A percentile compares a stretch with the other conserved stretches of the same genome.
Conservation (phyloP, 1,140 invertebrate species). For the Sesamia nonagrioides region DNA sequence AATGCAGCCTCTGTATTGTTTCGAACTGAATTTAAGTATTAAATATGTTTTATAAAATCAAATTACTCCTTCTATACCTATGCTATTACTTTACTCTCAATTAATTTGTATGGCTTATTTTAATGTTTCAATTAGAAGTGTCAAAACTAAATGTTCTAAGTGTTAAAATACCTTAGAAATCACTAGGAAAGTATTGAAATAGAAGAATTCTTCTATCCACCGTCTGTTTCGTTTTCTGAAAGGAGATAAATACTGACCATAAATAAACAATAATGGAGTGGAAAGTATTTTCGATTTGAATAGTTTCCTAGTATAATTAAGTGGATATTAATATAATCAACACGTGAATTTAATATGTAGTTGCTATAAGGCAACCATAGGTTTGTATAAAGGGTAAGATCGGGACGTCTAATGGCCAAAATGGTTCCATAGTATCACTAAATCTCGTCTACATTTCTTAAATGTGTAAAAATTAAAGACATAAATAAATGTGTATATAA, state of each 20-base stretch:
- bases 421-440: slow-evolving; percentile 40
- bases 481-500: slow-evolving; percentile 77
- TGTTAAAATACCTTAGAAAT: slow-evolving; percentile 20
- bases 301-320: slow-evolving; percentile 34
- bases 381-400: slow-evolving; percentile 50
- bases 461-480: slow-evolving; percentile 65
- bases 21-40: slow-evolving; percentile 29
- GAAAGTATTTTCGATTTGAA: background rate
- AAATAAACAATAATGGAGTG: background rate
- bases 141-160: slow-evolving; percentile 39
- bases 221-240: no score
- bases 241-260: background rate
- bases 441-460: slow-evolving; percentile 58
- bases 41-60: slow-evolving; percentile 35
- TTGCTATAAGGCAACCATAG: slow-evolving; percentile 39
- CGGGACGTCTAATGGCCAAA: slow-evolving; percentile 35
- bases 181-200: slow-evolving; percentile 2
- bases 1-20: slow-evolving; percentile 25
- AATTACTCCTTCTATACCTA: slow-evolving; percentile 41
- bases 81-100: slow-evolving; percentile 43
- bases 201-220: background rate
- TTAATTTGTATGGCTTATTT: slow-evolving; percentile 43
- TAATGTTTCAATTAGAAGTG: slow-evolving; percentile 42
- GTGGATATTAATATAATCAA: slow-evolving; percentile 38
- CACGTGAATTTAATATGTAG: slow-evolving; percentile 45